Conservation (phyloP, 2,113 vertebrate genomes). For the Platycercus adscitus region DNA sequence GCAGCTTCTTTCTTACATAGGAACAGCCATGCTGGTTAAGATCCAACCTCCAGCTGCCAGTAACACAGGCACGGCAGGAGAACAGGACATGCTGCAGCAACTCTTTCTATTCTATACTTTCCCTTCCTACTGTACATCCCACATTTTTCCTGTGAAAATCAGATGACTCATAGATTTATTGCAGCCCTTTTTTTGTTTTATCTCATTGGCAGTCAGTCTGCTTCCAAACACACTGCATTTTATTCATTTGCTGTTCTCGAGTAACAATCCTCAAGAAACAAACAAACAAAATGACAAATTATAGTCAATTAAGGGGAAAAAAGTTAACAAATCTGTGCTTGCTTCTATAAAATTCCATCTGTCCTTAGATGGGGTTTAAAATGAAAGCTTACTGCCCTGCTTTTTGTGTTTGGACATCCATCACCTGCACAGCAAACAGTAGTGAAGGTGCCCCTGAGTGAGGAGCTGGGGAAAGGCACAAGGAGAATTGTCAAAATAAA, state of each 20-base stretch:
- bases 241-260: conserved; percentile 17
- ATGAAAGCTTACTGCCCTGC: not conserved
- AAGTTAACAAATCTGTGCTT: conserved; percentile 34
- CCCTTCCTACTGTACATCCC: conserved; percentile 17
- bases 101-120: conserved; percentile 1
- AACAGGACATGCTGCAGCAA: not conserved
- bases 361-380: not conserved
- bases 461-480: not conserved
- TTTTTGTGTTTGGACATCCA: not conserved
- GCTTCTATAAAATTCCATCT: conserved; percentile 1
- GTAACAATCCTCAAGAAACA: conserved; percentile 60
- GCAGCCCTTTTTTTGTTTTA: not conserved
- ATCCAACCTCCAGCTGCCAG: not conserved
- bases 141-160: conserved; percentile 38
- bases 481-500: not conserved
- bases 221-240: conserved; percentile 22
- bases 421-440: not conserved
- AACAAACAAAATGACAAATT: conserved; percentile 41
- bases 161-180: conserved; percentile 36
- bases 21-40: not conserved
- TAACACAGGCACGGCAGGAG: not conserved
- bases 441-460: not conserved
- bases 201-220: not conserved
- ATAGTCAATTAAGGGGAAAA: not conserved
- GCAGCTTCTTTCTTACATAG: not conserved